A percentile compares a stretch with the other conserved stretches of the same genome.
phyloP scores from a whole-genome alignment of 2,888 invertebrate species.

The Oscheius sp. region DNA sequence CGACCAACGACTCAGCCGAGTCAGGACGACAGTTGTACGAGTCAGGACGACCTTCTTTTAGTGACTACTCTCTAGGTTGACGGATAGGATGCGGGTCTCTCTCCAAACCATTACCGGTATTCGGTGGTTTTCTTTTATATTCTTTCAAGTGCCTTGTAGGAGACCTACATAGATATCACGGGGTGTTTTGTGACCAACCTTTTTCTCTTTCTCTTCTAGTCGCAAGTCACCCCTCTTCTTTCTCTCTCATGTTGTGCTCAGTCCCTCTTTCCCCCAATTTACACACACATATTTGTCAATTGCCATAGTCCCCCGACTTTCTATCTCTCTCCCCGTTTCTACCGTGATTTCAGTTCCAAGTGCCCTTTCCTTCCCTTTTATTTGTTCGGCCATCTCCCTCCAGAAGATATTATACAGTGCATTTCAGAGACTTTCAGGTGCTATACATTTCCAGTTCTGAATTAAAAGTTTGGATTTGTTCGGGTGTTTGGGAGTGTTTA shows the following conservation, averaged over 20 bases:
- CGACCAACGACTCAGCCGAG: conserved; percentile 52
- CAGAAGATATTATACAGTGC: conserved; percentile 23
- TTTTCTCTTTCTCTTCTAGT: conserved; percentile 6
- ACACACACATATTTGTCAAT: conserved; percentile 3
- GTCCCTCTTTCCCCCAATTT: background rate
- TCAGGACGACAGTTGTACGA: conserved; percentile 34
- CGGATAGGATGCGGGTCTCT: conserved; percentile 5
- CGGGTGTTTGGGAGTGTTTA: too few relatives aligned
- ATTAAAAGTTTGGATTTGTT: background rate
- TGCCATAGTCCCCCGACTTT: background rate
- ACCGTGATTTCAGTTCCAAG: conserved; percentile 37
- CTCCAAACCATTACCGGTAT: background rate
- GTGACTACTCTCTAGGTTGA: conserved; percentile 64
- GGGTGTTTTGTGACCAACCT: conserved; percentile 6
- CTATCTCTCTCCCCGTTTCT: conserved; percentile 2
- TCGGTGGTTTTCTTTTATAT: conserved; percentile 1
- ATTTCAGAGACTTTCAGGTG: conserved; percentile 27
- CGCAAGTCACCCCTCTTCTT: background rate
- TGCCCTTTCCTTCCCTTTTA: conserved; percentile 24
- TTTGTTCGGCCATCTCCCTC: background rate
- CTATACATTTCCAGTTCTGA: conserved; percentile 24
- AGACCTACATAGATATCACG: background rate
- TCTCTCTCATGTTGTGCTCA: conserved; percentile 19
- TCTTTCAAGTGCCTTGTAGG: conserved; percentile 36
- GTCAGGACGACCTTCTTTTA: conserved; percentile 67